These are phyloP conservation scores for Halocaridina rubra DNA, from an alignment of 2,888 invertebrate genomes.

Conservation along the genomic window DNA sequence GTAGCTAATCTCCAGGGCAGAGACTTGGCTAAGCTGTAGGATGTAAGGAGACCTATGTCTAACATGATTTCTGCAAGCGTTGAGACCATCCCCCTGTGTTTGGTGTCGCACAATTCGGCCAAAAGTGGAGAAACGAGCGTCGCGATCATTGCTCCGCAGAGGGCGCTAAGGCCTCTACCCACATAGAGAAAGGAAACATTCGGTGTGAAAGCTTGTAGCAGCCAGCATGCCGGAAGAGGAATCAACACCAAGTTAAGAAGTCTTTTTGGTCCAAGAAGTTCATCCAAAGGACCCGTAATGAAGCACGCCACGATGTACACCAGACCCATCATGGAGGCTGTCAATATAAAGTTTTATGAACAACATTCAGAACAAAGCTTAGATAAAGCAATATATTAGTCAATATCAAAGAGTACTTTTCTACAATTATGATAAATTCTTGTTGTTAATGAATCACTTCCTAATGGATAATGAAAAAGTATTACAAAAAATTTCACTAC, in stretches of 20 bases:
- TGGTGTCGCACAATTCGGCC: slow-evolving; percentile 76
- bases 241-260: slow-evolving; percentile 13
- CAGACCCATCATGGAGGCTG: slow-evolving; percentile 15
- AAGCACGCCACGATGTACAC: background rate
- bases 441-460: no score
- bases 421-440: no score
- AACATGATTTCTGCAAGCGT: slow-evolving; percentile 79
- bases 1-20: slow-evolving; percentile 77
- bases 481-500: no score
- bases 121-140: slow-evolving; percentile 37
- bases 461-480: no score
- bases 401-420: no score
- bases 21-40: slow-evolving; percentile 70
- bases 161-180: background rate
- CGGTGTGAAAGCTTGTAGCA: slow-evolving; percentile 27
- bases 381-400: no score
- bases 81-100: slow-evolving; percentile 80
- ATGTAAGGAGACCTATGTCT: slow-evolving; percentile 77
- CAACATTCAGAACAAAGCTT: no score
- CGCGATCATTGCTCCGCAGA: slow-evolving; percentile 2
- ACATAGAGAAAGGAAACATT: slow-evolving; percentile 16
- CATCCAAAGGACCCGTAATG: slow-evolving; percentile 20
- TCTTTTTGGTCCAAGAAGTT: slow-evolving; percentile 26
- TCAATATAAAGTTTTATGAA: no score
- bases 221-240: slow-evolving; percentile 15